These are phyloP conservation scores for Eupithecia tripunctaria DNA, from an alignment of 2,888 invertebrate genomes.

Conservation along the genomic window DNA sequence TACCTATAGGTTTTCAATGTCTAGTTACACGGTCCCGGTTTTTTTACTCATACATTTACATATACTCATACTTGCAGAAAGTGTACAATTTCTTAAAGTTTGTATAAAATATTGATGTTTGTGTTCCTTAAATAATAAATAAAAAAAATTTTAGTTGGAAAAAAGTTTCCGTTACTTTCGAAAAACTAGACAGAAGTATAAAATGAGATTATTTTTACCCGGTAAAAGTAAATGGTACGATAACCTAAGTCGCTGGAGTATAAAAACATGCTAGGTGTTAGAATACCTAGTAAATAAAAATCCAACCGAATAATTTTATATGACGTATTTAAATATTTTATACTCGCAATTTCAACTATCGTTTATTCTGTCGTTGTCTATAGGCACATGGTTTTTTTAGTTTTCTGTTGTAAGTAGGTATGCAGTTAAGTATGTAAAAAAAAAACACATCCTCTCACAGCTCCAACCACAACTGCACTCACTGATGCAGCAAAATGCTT, in stretches of 20 bases:
- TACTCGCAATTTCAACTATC: no score
- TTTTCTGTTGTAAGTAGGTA: not conserved
- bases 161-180: no score
- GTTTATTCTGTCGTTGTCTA: not conserved
- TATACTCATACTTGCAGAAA: not conserved
- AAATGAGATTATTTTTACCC: not conserved
- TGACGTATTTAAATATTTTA: no score
- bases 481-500: constrained; percentile 45
- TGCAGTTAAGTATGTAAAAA: not conserved
- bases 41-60: no score
- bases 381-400: not conserved
- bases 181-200: not conserved
- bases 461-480: constrained; percentile 30
- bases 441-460: not conserved
- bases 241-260: not conserved
- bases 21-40: not conserved
- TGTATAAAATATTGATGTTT: no score
- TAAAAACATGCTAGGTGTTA: not conserved
- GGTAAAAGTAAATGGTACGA: not conserved
- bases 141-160: not conserved
- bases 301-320: no score
- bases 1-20: not conserved
- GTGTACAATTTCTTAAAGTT: not conserved
- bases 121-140: no score
- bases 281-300: no score